Evolutionary conservation across 2,113 vertebrate genomes (phyloP).

Genomic region (Recurvirostra avosetta): DNA sequence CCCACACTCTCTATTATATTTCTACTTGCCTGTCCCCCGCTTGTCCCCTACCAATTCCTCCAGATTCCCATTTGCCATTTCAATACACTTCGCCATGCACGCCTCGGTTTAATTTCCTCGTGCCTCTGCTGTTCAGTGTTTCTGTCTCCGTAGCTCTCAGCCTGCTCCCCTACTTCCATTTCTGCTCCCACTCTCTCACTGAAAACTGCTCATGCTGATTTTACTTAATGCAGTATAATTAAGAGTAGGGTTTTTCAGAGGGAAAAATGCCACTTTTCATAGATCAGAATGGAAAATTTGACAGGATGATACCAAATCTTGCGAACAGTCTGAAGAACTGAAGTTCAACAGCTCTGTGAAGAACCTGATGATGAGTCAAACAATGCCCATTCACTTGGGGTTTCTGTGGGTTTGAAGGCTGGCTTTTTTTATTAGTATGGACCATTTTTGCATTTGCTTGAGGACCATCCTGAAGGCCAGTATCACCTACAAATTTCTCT

Average conservation of each 20-base stretch:
- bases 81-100: not conserved
- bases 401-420: not conserved
- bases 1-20: not conserved
- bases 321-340: not conserved
- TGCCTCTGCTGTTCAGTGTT: constrained; percentile 1
- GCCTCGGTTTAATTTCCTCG: not conserved
- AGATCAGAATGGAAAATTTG: not conserved
- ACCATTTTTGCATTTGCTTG: not conserved
- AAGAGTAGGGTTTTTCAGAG: not conserved
- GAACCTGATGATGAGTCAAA: not conserved
- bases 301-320: not conserved
- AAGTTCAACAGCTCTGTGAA: not conserved
- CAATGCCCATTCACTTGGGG: not conserved
- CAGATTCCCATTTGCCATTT: constrained; percentile 9
- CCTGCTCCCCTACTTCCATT: constrained; percentile 21
- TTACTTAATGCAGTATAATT: constrained; percentile 26
- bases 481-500: not conserved
- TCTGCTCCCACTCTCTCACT: constrained; percentile 31
- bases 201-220: constrained; percentile 15
- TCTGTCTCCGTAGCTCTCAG: constrained; percentile 14
- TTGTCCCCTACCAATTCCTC: not conserved
- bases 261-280: not conserved
- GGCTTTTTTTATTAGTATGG: not conserved
- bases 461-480: not conserved
- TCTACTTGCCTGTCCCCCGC: not conserved